Evolutionary conservation across 2,888 invertebrate genomes (phyloP).

Genomic region (Syrphus vitripennis): DNA sequence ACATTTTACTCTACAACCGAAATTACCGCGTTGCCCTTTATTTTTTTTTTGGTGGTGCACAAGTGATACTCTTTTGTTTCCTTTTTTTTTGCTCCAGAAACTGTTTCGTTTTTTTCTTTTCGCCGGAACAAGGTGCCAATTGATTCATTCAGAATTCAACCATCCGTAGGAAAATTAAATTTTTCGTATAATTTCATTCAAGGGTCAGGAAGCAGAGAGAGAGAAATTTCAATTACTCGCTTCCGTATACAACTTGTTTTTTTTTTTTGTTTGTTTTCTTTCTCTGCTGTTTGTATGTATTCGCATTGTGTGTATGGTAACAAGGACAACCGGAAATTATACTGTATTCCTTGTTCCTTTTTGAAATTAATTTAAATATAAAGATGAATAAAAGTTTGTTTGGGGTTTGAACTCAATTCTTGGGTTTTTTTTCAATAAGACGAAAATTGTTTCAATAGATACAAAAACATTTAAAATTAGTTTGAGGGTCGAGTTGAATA

Average conservation of each 20-base stretch:
- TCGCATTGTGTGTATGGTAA: not conserved
- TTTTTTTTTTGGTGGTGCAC: not conserved
- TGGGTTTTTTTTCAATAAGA: not conserved
- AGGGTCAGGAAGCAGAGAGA: slow-evolving; percentile 20
- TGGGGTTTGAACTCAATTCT: not conserved
- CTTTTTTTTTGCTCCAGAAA: not conserved
- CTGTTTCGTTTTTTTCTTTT: not conserved
- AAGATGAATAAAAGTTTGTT: not conserved
- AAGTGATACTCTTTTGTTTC: too few species aligned
- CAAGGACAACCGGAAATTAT: slow-evolving; percentile 6
- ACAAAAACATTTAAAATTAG: not conserved
- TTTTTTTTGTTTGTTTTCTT: too few species aligned
- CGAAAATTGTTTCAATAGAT: not conserved
- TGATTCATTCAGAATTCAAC: not conserved
- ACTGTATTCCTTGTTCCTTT: not conserved
- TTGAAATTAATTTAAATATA: not conserved
- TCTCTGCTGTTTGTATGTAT: not conserved
- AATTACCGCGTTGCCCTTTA: not conserved
- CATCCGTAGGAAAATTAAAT: not conserved
- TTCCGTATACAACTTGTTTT: not conserved
- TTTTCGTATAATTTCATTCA: not conserved
- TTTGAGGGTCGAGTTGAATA: not conserved
- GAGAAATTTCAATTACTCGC: slow-evolving; percentile 24
- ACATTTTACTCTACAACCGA: not conserved
- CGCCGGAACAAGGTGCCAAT: slow-evolving; percentile 7